Evolutionary conservation across 2,888 invertebrate species (phyloP).

Genomic region (Thecocarcelia acutangulata): DNA sequence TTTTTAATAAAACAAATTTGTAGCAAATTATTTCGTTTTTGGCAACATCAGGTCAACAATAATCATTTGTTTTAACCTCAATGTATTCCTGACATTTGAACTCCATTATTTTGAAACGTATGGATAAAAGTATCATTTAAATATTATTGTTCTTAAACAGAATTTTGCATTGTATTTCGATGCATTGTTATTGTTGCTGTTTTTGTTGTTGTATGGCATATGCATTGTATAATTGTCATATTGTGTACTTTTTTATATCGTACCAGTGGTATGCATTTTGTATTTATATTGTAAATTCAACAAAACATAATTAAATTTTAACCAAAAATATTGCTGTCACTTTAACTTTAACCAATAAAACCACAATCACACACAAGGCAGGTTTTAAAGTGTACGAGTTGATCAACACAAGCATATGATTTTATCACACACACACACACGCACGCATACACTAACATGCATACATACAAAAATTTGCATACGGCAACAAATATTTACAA

Average conservation of each 20-base stretch:
- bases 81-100: constrained; percentile 58
- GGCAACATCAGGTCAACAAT: constrained; percentile 68
- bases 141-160: neutral
- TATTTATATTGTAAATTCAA: constrained; percentile 41
- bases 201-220: neutral
- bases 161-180: neutral
- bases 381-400: constrained; percentile 54
- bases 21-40: constrained; percentile 58
- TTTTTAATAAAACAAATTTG: constrained; percentile 49
- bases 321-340: constrained; percentile 70
- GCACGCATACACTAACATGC: neutral
- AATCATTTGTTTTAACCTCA: constrained; percentile 67
- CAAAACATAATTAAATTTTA: constrained; percentile 69
- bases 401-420: constrained; percentile 6
- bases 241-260: neutral
- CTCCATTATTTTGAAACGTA: constrained; percentile 44
- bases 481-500: constrained; percentile 44
- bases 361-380: constrained; percentile 67
- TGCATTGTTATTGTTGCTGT: neutral
- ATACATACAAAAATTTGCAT: neutral
- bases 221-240: neutral
- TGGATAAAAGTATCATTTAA: constrained; percentile 27
- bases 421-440: neutral
- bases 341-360: constrained; percentile 68
- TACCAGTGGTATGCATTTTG: neutral